Base-by-base conservation (phyloP, 2,113 vertebrate genomes). In the Pseudopodoces humilis region DNA sequence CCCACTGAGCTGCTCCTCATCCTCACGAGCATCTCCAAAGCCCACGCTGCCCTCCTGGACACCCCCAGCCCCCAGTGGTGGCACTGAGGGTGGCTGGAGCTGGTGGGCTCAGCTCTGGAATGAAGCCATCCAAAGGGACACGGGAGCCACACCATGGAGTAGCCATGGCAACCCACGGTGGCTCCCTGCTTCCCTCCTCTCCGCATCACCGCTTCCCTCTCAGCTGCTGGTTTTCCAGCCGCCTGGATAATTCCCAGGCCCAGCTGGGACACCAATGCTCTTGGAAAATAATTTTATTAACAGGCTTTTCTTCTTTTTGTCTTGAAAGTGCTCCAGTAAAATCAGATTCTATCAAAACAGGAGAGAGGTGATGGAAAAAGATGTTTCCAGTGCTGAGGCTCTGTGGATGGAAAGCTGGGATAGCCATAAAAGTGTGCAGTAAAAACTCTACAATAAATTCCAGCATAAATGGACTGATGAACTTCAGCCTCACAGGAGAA, bases 151-250 rank as follows among this genome's bases (percentile, higher is more conserved):
- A 21, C 0, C 9, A 3, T 39, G 6, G 5, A 55, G 95, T 82
- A 93, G 74, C 88, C 89, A 94, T 83, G 60, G 96, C 83, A 97
- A 96, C 94, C 76, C 67, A 4, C 8, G 6, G 49, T 7, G 46
- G 62, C 64, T 63, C 67, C 62, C 91, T 64, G 17, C 55, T 47
- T 84, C 22, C 90, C 78, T 85, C 18, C 93, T 33, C 35, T 13
- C 19, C 55, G 33, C 31, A 56, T 69, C 43, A 24, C 20, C 5
- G 74, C 39, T 80, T 62, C 33, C 55, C 79, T 69, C 68, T 23
- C 39, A 18, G 13, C 75, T 56, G 50, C 91, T 60, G 49, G 20
- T 50, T 75, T 64, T 33, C 64, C 52, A 35, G 39, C 80, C 47
- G 10, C 10, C 49, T 37, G 52, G 24, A 52, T 8, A 18, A 59